These are phyloP conservation scores for Argya squamiceps DNA, from an alignment of 2,797 vertebrate species.

Conservation along the genomic window DNA sequence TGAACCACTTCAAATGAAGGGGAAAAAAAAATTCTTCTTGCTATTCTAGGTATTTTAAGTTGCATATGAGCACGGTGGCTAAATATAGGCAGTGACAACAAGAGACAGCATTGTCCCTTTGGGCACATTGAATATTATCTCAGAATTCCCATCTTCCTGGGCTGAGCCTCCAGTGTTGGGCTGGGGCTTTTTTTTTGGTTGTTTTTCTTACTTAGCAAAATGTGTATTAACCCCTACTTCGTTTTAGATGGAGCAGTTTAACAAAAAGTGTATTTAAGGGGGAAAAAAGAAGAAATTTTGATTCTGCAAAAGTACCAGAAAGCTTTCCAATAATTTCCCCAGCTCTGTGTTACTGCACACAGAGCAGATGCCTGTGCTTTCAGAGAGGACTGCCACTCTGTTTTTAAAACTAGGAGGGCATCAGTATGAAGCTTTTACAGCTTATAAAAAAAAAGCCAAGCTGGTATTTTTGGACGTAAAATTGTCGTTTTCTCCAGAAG, in stretches of 20 bases:
- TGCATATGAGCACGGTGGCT: conserved; percentile 40
- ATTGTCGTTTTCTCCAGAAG: not conserved
- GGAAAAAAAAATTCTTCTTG: not conserved
- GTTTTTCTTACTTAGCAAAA: conserved; percentile 21
- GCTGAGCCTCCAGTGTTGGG: not conserved
- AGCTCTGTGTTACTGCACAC: not conserved
- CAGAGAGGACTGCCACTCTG: not conserved
- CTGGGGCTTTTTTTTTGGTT: not conserved
- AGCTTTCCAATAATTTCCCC: not conserved
- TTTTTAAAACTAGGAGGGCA: not conserved
- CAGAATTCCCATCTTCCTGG: conserved; percentile 61
- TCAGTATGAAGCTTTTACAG: not conserved
- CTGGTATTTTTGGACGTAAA: not conserved
- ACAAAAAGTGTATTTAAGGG: not conserved
- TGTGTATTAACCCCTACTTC: not conserved
- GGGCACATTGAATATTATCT: conserved; percentile 45
- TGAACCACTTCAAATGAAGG: conserved; percentile 55
- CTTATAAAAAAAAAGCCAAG: not conserved
- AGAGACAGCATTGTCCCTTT: conserved; percentile 57
- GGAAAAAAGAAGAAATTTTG: not conserved
- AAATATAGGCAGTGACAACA: conserved; percentile 65
- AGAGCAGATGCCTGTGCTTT: not conserved
- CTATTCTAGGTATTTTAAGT: conserved; percentile 69
- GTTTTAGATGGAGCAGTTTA: not conserved
- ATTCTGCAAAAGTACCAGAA: not conserved